These are phyloP conservation scores for Sitobion miscanthi DNA, from an alignment of 1,140 invertebrate species.

Conservation along the genomic window DNA sequence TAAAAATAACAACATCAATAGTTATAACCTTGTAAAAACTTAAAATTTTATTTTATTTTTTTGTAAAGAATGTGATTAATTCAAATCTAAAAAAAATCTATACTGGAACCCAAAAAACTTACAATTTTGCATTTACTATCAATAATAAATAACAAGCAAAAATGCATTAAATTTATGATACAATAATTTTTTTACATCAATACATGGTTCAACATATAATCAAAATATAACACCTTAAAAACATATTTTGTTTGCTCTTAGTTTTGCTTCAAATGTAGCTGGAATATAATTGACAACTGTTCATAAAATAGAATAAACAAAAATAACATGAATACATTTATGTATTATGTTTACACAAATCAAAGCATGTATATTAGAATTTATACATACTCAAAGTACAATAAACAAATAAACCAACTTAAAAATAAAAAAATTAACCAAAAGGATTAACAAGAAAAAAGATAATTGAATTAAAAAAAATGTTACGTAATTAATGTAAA, in stretches of 20 bases:
- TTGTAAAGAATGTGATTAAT: no score
- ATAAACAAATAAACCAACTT: neutral
- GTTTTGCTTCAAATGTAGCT: neutral
- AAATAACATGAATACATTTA: neutral
- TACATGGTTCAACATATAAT: neutral
- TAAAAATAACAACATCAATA: neutral
- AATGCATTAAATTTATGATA: neutral
- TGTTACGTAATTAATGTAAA: neutral
- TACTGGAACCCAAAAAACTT: neutral
- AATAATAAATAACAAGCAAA: neutral
- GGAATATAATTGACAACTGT: neutral
- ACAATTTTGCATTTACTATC: no score
- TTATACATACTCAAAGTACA: neutral
- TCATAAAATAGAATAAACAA: neutral
- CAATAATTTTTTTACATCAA: neutral
- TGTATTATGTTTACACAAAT: neutral
- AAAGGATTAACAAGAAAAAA: neutral
- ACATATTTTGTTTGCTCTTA: neutral
- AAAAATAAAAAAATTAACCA: neutral
- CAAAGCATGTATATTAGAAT: neutral
- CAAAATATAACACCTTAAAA: no score
- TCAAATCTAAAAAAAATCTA: no score
- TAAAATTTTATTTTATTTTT: no score
- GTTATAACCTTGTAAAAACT: neutral
- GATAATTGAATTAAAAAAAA: neutral